Percentiles rank a stretch among this genome's conserved stretches.
Evolutionary conservation across 2,888 invertebrate species (phyloP).

Genomic region (Pheosia tremula): DNA sequence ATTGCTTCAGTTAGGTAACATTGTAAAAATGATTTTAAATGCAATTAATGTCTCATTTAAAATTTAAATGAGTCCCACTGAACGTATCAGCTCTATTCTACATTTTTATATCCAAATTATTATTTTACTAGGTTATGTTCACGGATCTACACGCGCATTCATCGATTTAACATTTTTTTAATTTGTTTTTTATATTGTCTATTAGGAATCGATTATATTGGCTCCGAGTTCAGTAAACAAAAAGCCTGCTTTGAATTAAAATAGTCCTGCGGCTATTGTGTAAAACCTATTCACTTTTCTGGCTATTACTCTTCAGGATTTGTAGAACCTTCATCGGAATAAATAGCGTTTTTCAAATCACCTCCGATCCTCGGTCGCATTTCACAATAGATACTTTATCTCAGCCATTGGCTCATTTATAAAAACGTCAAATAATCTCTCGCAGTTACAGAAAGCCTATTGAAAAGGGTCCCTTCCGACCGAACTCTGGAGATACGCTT

Average conservation of each 20-base stretch:
- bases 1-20: too few relatives aligned
- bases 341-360: slow-evolving; percentile 36
- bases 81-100: slow-evolving; percentile 11
- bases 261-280: slow-evolving; percentile 28
- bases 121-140: slow-evolving; percentile 11
- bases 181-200: too few relatives aligned
- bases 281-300: slow-evolving; percentile 20
- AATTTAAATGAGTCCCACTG: slow-evolving; percentile 10
- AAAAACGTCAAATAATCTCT: slow-evolving; percentile 51
- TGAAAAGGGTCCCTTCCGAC: slow-evolving; percentile 41
- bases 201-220: slow-evolving; percentile 17
- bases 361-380: slow-evolving; percentile 23
- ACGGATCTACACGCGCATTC: too few relatives aligned
- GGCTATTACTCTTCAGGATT: slow-evolving; percentile 22
- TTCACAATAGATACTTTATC: slow-evolving; percentile 44
- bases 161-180: too few relatives aligned
- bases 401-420: slow-evolving; percentile 46
- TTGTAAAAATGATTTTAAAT: slow-evolving; percentile 8
- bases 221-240: slow-evolving; percentile 20
- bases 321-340: slow-evolving; percentile 26
- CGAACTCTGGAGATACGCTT: slow-evolving; percentile 29
- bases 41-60: slow-evolving; percentile 21
- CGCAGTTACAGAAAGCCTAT: slow-evolving; percentile 44
- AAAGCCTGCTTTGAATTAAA: slow-evolving; percentile 23
- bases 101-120: slow-evolving; percentile 14